A percentile compares a stretch with the other conserved stretches of the same genome.
Conservation (phyloP, 1,140 invertebrate genomes). For the Drosophila truncata region DNA sequence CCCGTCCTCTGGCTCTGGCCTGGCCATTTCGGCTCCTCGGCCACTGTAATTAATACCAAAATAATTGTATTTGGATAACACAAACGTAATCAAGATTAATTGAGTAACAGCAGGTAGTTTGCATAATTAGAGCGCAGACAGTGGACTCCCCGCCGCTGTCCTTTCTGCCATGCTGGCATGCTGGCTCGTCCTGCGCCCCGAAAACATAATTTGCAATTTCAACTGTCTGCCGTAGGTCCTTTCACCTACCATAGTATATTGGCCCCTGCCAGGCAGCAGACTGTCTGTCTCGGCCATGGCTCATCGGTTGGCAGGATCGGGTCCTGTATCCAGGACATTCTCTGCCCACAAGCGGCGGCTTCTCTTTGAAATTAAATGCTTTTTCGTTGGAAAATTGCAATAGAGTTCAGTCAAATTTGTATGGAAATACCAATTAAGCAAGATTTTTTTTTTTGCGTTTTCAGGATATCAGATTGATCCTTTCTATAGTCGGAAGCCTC, state of each 20-base stretch:
- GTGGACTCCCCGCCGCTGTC: constrained; percentile 11
- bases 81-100: constrained; percentile 84
- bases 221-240: constrained; percentile 81
- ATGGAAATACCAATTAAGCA: background rate
- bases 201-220: constrained; percentile 83
- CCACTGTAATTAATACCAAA: constrained; percentile 82
- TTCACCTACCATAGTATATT: background rate
- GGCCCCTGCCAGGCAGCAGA: constrained; percentile 2
- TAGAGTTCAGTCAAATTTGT: background rate
- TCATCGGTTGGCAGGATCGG: constrained; percentile 26
- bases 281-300: constrained; percentile 12
- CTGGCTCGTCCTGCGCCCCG: background rate
- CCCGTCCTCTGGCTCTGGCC: constrained; percentile 11
- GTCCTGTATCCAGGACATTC: constrained; percentile 4
- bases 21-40: constrained; percentile 27
- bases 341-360: background rate
- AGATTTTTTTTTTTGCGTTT: background rate
- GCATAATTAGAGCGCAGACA: constrained; percentile 74
- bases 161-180: no score
- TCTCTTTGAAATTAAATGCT: constrained; percentile 15
- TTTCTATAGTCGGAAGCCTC: no score
- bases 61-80: constrained; percentile 84
- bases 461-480: background rate
- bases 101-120: constrained; percentile 84
- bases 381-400: background rate